Percentiles rank a stretch among this genome's conserved stretches.
Conservation (phyloP, 1,140 invertebrate genomes). For the Rhagoletis zephyria region DNA sequence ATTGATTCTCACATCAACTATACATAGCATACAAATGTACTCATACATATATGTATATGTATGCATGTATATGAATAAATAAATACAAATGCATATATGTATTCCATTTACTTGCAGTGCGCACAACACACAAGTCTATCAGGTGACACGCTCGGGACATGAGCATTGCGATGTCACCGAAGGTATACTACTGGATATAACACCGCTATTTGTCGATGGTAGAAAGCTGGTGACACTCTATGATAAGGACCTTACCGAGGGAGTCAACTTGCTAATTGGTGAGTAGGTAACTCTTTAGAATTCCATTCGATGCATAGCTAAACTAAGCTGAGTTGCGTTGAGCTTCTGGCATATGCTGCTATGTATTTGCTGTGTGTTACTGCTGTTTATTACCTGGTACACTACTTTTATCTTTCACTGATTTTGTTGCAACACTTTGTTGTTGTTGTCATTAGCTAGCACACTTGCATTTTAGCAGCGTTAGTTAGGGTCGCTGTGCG, state of each 20-base stretch:
- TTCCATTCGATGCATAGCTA: too few species aligned
- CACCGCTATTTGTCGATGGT: conserved; percentile 78
- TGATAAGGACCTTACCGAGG: conserved; percentile 81
- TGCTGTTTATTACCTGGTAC: not conserved
- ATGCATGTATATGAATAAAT: not conserved
- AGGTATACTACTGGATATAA: conserved; percentile 79
- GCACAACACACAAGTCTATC: conserved; percentile 77
- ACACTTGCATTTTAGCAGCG: not conserved
- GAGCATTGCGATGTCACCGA: conserved; percentile 80
- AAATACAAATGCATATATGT: not conserved
- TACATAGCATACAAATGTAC: not conserved
- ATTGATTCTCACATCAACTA: not conserved
- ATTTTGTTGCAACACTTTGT: not conserved
- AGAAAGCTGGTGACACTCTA: conserved; percentile 79
- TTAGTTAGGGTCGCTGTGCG: not conserved
- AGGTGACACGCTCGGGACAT: conserved; percentile 79
- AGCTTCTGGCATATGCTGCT: not conserved
- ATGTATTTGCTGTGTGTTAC: not conserved
- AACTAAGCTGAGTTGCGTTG: not conserved
- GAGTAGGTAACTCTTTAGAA: conserved; percentile 61
- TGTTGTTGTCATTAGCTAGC: conserved; percentile 3
- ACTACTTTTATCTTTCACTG: not conserved
- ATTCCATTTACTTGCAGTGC: conserved; percentile 55
- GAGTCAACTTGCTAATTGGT: conserved; percentile 81
- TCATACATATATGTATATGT: not conserved